Evolutionary conservation across 92 coral and sea anemone species (phyloP), one percentile per base, ranked within the genome.

Genomic region (Chrysogorgia sp.): DNA sequence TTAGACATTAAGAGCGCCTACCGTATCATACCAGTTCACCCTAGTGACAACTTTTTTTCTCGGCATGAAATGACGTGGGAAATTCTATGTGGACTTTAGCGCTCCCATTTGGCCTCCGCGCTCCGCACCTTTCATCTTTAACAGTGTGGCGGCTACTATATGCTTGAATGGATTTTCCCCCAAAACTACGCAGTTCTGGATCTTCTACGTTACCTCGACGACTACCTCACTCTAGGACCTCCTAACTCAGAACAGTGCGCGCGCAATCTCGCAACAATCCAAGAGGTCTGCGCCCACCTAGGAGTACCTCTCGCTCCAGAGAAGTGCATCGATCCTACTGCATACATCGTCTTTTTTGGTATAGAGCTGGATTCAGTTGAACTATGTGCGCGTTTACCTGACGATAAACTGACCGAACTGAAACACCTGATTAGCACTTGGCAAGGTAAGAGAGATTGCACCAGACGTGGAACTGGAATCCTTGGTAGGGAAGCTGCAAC

Each of bases 11-110:
- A 60, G 34, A 64, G 50, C 29, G 81, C 72, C 25, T 76, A 57
- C 57, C 34, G 71, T 40, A 68, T 77, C 21, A 60, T 57, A 31
- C 82, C 82, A 40, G 82, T 77, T 19, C 62, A 58, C 74, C 50
- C 34, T 30, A 56, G 65, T 67, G 67, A 56, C 53, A 50, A 25
- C 52, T 57, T 20, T 17, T 30, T 85, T 7, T n/a, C 41, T 85
- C 19, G 85, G 85, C n/a, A 60, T 85, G 81, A 71, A 60, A 47
- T 85, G 85, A 85, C 59, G 61, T 0, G 85, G 75, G 0, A 23
- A 80, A 56, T 85, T 55, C 35, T 80, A 30, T 61, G 89, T 80
- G 34, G 75, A 84, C 40, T 40, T 68, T 19, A 71, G 9, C 67
- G 83, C 58, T 24, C 33, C 22, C 25, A 21, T 8, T 40, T 37